These are phyloP conservation scores for Coracias cyanogaster DNA, from an alignment of 2,797 vertebrate species.

Conservation along the genomic window DNA sequence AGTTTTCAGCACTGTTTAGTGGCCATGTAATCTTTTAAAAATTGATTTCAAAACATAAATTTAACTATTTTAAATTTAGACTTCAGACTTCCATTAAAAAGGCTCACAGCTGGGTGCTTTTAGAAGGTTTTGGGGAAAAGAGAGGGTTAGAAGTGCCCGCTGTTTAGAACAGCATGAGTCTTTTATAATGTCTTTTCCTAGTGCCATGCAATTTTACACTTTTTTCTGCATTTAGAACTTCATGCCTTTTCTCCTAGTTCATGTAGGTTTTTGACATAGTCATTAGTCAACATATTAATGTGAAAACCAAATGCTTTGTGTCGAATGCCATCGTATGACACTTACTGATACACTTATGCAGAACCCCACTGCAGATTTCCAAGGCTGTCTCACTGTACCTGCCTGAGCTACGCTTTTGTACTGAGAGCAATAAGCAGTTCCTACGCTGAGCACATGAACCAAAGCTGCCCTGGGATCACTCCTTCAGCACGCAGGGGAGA, in stretches of 20 bases:
- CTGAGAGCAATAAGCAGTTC: background rate
- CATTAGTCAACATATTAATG: background rate
- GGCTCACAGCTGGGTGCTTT: slow-evolving; percentile 7
- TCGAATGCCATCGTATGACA: fast-evolving
- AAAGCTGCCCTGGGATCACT: background rate
- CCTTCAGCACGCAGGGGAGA: background rate
- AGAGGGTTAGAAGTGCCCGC: background rate
- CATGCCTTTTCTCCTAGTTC: background rate
- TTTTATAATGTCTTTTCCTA: background rate
- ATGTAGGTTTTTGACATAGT: background rate
- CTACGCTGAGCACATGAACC: background rate
- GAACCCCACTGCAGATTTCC: background rate
- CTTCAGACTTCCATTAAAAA: background rate
- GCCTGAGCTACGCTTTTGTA: background rate
- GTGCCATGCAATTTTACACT: slow-evolving; percentile 11
- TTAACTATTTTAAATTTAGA: slow-evolving; percentile 25
- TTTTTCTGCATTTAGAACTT: background rate
- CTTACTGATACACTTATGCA: fast-evolving
- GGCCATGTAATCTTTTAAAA: background rate
- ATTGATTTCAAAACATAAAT: background rate
- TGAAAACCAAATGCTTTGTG: background rate
- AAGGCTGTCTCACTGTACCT: background rate
- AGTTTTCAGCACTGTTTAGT: background rate
- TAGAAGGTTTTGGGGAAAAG: background rate
- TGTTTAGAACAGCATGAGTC: slow-evolving; percentile 16